Conservation (phyloP, 2,888 invertebrate species). For the Acanthosepion lycidas region DNA sequence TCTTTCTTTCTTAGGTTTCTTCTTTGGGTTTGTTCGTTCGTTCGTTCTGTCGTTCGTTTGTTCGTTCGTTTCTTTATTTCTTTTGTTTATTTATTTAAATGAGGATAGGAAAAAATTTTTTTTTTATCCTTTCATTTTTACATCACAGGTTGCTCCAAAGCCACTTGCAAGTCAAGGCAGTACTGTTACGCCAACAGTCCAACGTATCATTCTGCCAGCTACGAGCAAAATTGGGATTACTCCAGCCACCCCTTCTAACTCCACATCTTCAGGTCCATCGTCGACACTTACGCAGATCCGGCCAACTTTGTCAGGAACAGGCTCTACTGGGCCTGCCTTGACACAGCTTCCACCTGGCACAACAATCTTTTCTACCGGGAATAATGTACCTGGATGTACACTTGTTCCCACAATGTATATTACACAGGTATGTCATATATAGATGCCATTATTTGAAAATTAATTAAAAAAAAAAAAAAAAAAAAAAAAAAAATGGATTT, state of each 20-base stretch:
- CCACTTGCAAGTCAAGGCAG: slow-evolving; percentile 46
- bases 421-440: slow-evolving; percentile 68
- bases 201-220: slow-evolving; percentile 72
- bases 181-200: slow-evolving; percentile 54
- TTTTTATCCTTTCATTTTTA: neutral
- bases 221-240: slow-evolving; percentile 56
- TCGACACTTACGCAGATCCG: slow-evolving; percentile 66
- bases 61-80: no score
- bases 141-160: slow-evolving; percentile 48
- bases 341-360: slow-evolving; percentile 67
- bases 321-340: slow-evolving; percentile 51
- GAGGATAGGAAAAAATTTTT: neutral
- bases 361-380: slow-evolving; percentile 68
- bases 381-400: slow-evolving; percentile 76
- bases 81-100: neutral
- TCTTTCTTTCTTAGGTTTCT: no score
- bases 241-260: slow-evolving; percentile 47
- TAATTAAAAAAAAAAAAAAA: no score
- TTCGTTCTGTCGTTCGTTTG: no score
- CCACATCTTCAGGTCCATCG: slow-evolving; percentile 47
- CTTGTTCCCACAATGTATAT: slow-evolving; percentile 80
- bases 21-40: no score
- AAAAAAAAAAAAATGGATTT: no score
- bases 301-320: slow-evolving; percentile 70
- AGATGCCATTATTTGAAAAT: neutral